These are phyloP conservation scores for Operophtera brumata DNA, from an alignment of 2,888 invertebrate genomes.

Conservation along the genomic window DNA sequence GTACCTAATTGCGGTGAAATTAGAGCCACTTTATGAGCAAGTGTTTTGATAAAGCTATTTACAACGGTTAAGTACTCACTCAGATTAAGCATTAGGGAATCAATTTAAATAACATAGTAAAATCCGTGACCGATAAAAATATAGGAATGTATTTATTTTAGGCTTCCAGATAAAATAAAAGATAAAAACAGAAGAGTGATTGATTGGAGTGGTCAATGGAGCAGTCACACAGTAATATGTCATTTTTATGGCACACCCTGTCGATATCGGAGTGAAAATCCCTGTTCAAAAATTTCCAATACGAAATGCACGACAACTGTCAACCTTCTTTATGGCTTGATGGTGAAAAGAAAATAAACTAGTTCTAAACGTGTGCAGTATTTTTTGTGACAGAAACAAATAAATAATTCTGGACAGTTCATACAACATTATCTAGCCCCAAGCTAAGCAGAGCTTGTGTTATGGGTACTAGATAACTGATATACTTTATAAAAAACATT, in stretches of 20 bases:
- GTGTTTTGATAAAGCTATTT: too few species aligned
- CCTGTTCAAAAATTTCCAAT: constrained; percentile 37
- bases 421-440: too few species aligned
- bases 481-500: too few species aligned
- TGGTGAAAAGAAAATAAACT: constrained; percentile 12
- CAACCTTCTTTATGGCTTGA: constrained; percentile 25
- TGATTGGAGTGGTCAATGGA: constrained; percentile 33
- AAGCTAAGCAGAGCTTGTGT: too few species aligned
- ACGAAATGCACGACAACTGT: constrained; percentile 24
- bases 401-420: too few species aligned
- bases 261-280: constrained; percentile 34
- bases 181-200: constrained; percentile 20
- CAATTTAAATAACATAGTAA: constrained; percentile 11
- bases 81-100: constrained; percentile 6
- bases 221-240: constrained; percentile 30
- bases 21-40: too few species aligned
- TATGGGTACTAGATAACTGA: too few species aligned
- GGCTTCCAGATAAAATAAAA: constrained; percentile 8
- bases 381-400: constrained; percentile 2
- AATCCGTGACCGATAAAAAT: constrained; percentile 4
- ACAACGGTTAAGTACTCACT: background rate
- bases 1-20: too few species aligned
- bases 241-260: constrained; percentile 35
- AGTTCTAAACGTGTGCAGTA: constrained; percentile 3
- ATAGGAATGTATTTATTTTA: constrained; percentile 5